Conservation (phyloP, 2,797 vertebrate genomes). For the Poecilia gillii region DNA sequence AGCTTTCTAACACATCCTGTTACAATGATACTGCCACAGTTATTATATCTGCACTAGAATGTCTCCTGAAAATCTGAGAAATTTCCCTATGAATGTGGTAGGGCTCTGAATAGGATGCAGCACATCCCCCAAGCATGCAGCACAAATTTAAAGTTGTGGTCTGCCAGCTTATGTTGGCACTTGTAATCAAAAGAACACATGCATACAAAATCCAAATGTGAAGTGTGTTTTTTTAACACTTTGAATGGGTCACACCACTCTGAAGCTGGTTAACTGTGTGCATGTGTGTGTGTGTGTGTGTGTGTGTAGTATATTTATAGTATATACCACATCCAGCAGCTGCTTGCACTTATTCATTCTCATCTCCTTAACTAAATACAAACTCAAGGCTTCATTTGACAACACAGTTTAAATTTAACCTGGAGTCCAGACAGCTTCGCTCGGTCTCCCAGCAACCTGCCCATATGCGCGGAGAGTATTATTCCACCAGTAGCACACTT, state of each 20-base stretch:
- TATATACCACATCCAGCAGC: not conserved
- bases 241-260: not conserved
- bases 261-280: not conserved
- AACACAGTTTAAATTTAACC: not conserved
- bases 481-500: not conserved
- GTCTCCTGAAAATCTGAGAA: not conserved
- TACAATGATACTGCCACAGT: not conserved
- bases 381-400: not conserved
- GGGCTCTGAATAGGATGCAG: not conserved
- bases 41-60: not conserved
- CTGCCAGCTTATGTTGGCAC: not conserved
- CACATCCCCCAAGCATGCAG: not conserved
- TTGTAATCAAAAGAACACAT: not conserved
- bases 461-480: not conserved
- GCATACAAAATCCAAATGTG: not conserved
- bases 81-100: not conserved
- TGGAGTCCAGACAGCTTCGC: not conserved
- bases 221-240: not conserved
- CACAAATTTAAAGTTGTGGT: not conserved
- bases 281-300: too few species aligned
- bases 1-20: not conserved
- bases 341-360: not conserved
- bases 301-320: not conserved
- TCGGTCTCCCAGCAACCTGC: not conserved
- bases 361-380: not conserved